Base-by-base conservation (phyloP, 2,113 vertebrate genomes). In the Potamarius usumacintae region DNA sequence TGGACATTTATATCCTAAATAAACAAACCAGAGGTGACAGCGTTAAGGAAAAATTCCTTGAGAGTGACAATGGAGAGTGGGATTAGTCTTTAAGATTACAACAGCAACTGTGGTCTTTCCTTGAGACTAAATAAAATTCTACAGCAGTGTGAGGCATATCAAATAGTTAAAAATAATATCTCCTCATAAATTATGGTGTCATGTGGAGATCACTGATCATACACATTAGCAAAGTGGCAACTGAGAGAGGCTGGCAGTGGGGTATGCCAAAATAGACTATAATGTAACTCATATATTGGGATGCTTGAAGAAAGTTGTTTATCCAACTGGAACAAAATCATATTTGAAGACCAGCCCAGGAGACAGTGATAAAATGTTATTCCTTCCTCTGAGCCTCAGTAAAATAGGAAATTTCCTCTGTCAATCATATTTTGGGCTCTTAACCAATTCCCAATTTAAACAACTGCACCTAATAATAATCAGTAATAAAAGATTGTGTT, bases 291-390 rank as follows among this genome's bases (percentile, higher is more conserved):
- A 85, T 85, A 85, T 60, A 85, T 34, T 57, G 30, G 20, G 34
- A 65, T 76, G 65, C n/a, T 71, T 34, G 53, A 4, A 58, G 60
- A 42, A 42, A 42, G 42, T 42, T 76, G 20, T 80, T 83, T 67
- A 63, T 63, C 57, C 22, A 82, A 48, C 82, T 80, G 58, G 52
- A 58, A 74, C 83, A 82, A 83, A 85, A 84, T 67, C 5, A 82
- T 57, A 84, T 78, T 42, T 82, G 34, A 76, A 53, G 82, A 77
- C 25, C 82, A 53, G 27, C 74, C 30, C 84, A 62, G 71, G 27
- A 25, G 22, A 81, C n/a, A 34, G 67, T 55, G 10, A 22, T 82
- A 34, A 34, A 74, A 34, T 74, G 42, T 14, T 25, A 12, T 25
- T 76, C 42, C 42, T 50, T 50, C 20, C 9, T 50, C 20, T 76